These are phyloP conservation scores for Ceyx margarethae DNA, from an alignment of 2,113 vertebrate species.

Conservation along the genomic window DNA sequence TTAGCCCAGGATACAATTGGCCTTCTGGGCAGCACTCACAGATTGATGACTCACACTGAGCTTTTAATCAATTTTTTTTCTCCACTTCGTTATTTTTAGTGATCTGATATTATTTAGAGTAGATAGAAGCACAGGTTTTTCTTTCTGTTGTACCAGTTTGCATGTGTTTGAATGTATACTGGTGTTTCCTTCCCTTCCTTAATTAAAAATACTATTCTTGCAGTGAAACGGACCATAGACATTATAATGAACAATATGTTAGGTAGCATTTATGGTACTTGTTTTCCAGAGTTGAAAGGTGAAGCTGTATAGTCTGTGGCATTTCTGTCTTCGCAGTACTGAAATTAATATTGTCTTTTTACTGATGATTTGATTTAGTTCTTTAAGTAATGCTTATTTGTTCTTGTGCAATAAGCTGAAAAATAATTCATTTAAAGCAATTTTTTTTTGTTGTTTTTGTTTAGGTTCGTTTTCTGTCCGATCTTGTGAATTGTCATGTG, in stretches of 20 bases:
- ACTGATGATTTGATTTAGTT: background rate
- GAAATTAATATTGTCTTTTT: background rate
- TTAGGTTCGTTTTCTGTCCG: slow-evolving; percentile 94
- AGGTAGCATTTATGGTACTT: fast-evolving
- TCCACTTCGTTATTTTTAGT: background rate
- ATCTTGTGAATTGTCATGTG: slow-evolving; percentile 97
- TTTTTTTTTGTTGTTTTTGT: background rate
- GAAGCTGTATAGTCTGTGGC: background rate
- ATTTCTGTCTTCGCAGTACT: background rate
- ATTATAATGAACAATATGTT: fast-evolving
- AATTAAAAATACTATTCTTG: background rate
- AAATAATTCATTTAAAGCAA: fast-evolving
- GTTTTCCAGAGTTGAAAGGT: background rate
- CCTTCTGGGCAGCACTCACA: too few species aligned
- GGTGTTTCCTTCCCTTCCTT: background rate
- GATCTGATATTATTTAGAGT: background rate
- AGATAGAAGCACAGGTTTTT: background rate
- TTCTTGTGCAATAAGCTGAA: background rate
- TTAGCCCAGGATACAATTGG: too few species aligned
- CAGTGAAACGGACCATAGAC: background rate
- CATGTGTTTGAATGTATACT: background rate
- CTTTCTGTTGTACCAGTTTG: background rate
- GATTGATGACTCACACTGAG: too few species aligned
- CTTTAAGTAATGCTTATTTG: background rate
- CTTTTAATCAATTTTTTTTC: background rate